Evolutionary conservation across 1,140 invertebrate genomes (phyloP).

Genomic region (Scaptomyza hsui): DNA sequence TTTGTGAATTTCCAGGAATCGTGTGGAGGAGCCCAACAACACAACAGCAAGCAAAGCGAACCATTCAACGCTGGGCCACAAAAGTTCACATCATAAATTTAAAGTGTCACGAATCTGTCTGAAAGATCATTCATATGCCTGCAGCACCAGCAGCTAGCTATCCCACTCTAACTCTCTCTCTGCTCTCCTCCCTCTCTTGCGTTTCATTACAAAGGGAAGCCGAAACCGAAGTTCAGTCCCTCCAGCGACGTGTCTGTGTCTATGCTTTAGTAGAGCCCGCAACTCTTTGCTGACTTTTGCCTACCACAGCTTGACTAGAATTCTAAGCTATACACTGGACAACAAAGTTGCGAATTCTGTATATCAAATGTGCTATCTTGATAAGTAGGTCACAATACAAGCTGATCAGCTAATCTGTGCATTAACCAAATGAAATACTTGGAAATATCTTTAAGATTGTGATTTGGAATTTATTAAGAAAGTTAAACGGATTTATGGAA

Average conservation of each 20-base stretch:
- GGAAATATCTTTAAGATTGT: too few relatives aligned
- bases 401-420: too few relatives aligned
- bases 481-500: too few relatives aligned
- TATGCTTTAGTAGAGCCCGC: constrained; percentile 33
- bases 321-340: constrained; percentile 64
- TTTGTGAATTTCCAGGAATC: constrained; percentile 71
- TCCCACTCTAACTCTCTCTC: constrained; percentile 2
- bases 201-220: constrained; percentile 70
- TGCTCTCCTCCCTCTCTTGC: background rate
- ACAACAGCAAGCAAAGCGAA: constrained; percentile 2
- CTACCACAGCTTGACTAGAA: constrained; percentile 47
- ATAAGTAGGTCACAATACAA: constrained; percentile 1
- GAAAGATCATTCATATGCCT: constrained; percentile 76
- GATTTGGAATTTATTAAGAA: too few relatives aligned
- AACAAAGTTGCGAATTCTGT: constrained; percentile 26
- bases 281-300: constrained; percentile 35
- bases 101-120: constrained; percentile 82
- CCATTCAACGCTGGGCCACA: constrained; percentile 46
- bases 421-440: too few relatives aligned
- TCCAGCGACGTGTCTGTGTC: constrained; percentile 57
- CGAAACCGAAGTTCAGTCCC: constrained; percentile 49
- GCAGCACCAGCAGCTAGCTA: constrained; percentile 44
- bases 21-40: constrained; percentile 57
- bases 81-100: constrained; percentile 83
- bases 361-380: constrained; percentile 1